Evolutionary conservation across 2,888 invertebrate genomes (phyloP).

Genomic region (Mythimna albipuncta): DNA sequence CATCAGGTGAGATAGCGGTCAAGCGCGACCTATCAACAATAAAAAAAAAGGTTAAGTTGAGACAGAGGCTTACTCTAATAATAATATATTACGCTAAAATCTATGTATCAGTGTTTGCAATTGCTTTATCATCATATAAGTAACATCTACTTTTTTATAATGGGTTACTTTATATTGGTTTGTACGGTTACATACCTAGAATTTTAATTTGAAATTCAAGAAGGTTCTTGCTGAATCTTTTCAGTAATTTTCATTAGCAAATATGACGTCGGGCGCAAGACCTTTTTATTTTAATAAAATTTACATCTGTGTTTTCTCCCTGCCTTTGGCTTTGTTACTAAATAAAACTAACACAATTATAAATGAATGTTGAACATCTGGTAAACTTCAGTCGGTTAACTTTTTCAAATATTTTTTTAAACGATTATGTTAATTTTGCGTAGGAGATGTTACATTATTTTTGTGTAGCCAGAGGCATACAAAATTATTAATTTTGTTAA

Average conservation of each 20-base stretch:
- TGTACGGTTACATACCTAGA: constrained; percentile 7
- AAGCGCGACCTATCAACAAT: no score
- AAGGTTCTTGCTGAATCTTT: constrained; percentile 66
- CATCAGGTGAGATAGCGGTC: no score
- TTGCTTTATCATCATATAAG: background rate
- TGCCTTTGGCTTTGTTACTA: constrained; percentile 60
- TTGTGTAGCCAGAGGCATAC: background rate
- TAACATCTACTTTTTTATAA: background rate
- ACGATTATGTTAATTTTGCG: background rate
- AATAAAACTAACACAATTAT: constrained; percentile 56
- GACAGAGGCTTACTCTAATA: background rate
- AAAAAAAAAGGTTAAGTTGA: no score
- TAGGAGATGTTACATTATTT: background rate
- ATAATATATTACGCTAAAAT: background rate
- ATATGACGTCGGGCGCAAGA: constrained; percentile 66
- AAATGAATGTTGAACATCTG: constrained; percentile 45
- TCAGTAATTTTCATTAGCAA: constrained; percentile 75
- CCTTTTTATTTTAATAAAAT: constrained; percentile 76
- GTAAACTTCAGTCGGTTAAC: constrained; percentile 4
- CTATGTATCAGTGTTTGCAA: background rate
- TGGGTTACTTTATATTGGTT: background rate
- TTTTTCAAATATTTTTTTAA: background rate
- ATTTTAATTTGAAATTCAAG: constrained; percentile 61
- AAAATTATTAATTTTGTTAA: background rate
- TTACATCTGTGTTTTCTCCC: constrained; percentile 72